Percentiles rank a stretch among this genome's conserved stretches.
These are phyloP conservation scores for Diorhabda carinulata DNA, from an alignment of 1,140 invertebrate genomes.

Conservation along the genomic window DNA sequence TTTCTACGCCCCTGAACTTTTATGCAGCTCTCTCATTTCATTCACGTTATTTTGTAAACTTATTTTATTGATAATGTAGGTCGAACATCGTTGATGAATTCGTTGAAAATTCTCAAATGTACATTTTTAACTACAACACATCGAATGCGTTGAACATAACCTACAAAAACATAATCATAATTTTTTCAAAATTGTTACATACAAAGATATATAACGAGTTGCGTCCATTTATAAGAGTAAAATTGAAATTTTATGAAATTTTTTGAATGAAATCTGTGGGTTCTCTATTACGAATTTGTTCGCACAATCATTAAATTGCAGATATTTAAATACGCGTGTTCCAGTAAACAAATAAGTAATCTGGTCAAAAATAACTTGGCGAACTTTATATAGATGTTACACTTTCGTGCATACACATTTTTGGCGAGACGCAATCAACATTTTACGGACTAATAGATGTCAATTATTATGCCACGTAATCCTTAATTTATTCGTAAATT, in stretches of 20 bases:
- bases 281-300: neutral
- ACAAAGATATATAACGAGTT: too few relatives aligned
- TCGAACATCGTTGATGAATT: too few relatives aligned
- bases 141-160: neutral
- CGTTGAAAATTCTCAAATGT: too few relatives aligned
- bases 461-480: too few relatives aligned
- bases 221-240: too few relatives aligned
- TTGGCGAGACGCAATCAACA: neutral
- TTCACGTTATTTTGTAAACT: too few relatives aligned
- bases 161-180: neutral
- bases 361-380: neutral
- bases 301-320: neutral
- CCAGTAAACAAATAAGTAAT: neutral
- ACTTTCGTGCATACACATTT: neutral
- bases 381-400: neutral
- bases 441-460: neutral
- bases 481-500: too few relatives aligned
- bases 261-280: neutral
- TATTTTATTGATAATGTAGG: too few relatives aligned
- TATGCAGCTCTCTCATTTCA: too few relatives aligned
- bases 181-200: too few relatives aligned
- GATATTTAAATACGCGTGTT: neutral
- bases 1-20: too few relatives aligned
- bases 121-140: neutral
- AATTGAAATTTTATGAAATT: neutral